These are phyloP conservation scores for Eucidaris tribuloides DNA, from an alignment of 35 echinoderm and acorn worm species.

Conservation along the genomic window DNA sequence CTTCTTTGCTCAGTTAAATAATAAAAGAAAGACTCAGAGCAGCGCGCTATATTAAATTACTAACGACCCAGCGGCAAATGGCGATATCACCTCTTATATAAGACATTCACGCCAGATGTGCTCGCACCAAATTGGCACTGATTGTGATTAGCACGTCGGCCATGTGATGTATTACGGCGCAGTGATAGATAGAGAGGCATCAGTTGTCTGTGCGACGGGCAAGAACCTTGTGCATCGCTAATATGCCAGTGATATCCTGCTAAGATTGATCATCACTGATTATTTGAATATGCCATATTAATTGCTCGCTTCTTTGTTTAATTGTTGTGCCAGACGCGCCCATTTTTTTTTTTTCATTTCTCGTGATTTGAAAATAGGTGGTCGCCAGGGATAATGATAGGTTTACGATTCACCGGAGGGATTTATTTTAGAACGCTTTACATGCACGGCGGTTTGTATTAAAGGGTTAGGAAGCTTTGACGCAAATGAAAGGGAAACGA, in stretches of 20 bases:
- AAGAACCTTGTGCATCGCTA: not conserved
- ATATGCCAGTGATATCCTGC: constrained; percentile 1
- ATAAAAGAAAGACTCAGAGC: constrained; percentile 7
- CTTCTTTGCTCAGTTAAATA: not conserved
- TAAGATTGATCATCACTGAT: constrained; percentile 1
- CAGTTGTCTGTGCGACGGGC: too few relatives aligned
- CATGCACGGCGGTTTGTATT: not conserved
- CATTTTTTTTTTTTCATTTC: constrained; percentile 1
- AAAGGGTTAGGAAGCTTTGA: not conserved
- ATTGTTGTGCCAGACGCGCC: too few relatives aligned
- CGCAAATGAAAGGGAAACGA: constrained; percentile 9
- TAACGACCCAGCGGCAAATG: not conserved
- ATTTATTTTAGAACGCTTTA: not conserved
- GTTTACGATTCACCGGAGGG: not conserved
- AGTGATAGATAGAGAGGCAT: constrained; percentile 10
- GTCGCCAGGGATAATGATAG: constrained; percentile 33
- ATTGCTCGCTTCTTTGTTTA: constrained; percentile 19
- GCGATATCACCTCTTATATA: too few relatives aligned
- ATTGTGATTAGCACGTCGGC: constrained; percentile 5
- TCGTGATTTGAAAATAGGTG: constrained; percentile 24
- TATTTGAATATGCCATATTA: not conserved
- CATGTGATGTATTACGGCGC: not conserved
- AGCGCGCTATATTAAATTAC: constrained; percentile 27
- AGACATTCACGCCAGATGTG: constrained; percentile 2
- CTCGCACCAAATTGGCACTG: constrained; percentile 1